A percentile compares a stretch with the other conserved stretches of the same genome.
These are phyloP conservation scores for Cyanistes caeruleus DNA, from an alignment of 2,113 vertebrate genomes.

Conservation along the genomic window DNA sequence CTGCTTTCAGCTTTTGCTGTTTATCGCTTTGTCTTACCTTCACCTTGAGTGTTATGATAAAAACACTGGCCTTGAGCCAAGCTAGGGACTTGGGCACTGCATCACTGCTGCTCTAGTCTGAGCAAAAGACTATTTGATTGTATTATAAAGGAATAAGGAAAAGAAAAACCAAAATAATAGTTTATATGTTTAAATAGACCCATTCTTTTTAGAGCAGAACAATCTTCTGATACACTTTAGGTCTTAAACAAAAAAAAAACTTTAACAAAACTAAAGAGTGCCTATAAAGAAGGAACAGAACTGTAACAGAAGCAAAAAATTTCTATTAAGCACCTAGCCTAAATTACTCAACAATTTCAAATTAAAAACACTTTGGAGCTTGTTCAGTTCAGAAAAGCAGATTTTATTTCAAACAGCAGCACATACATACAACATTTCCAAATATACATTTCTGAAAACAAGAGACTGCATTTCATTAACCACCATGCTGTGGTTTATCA, in stretches of 20 bases:
- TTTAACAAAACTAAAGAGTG: neutral
- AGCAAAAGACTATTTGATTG: neutral
- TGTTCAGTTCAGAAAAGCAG: neutral
- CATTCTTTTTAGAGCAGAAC: neutral
- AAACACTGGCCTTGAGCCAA: neutral
- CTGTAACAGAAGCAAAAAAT: neutral
- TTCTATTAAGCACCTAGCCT: neutral
- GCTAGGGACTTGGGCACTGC: neutral
- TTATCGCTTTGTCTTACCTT: neutral
- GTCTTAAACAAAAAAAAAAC: neutral
- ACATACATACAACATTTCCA: neutral
- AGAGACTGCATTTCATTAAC: neutral
- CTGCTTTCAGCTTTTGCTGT: neutral
- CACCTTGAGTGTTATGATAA: no score
- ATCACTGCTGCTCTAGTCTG: neutral
- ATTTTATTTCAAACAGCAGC: constrained; percentile 32
- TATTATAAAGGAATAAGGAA: neutral
- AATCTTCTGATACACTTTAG: neutral
- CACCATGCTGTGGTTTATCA: neutral
- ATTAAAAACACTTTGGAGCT: neutral
- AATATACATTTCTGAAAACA: constrained; percentile 1
- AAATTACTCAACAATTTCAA: neutral
- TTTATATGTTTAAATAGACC: neutral
- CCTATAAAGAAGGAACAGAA: neutral
- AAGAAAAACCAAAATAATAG: neutral